Base-by-base conservation (phyloP, 2,888 invertebrate genomes). In the Osmoderma eremita region DNA sequence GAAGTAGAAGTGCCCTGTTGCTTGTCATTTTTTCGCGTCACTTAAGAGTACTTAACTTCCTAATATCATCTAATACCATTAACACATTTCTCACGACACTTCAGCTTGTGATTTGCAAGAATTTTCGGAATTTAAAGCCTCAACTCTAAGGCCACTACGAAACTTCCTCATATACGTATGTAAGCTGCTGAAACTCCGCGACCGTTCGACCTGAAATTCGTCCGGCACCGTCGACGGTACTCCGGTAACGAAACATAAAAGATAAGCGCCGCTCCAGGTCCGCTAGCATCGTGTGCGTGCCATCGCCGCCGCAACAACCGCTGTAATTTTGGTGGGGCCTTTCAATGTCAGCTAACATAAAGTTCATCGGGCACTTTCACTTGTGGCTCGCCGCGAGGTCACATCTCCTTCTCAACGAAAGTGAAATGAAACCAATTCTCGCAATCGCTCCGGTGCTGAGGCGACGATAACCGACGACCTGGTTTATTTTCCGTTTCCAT, bases 311-410 rank as follows among this genome's bases (percentile, higher is more conserved):
- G 10, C 30, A 30, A 30, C 30, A 30, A 48, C 48, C 6, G 2
- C 24, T 5, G 24, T 30, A 30, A 10, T 30, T 17, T 49, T 63
- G 68, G 72, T 69, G 71, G 73, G 73, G 66, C 54, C 67, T 63
- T 68, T 72, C 73, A 73, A 73, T 71, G 73, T 73, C 73, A 73
- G 69, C 58, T 71, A 58, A 53, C 51, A 38, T 64, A 67, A 67
- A 67, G 67, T 67, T 67, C 67, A 67, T 63, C 58, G 56, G 45
- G 61, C 51, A 67, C 67, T 67, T 67, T 67, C 67, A 67, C 67
- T 67, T 30, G 42, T 18, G 53, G 67, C 65, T 18, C n/a, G 24
- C 49, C 58, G 63, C 69, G 73, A 73, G 73, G 72, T 72, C 71
- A 67, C 65, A 65, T 56, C 53, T 53, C 69, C 64, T 54, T 61